phyloP scores from a whole-genome alignment of 2,797 vertebrate genomes.

The Rhinatrema bivittatum region DNA sequence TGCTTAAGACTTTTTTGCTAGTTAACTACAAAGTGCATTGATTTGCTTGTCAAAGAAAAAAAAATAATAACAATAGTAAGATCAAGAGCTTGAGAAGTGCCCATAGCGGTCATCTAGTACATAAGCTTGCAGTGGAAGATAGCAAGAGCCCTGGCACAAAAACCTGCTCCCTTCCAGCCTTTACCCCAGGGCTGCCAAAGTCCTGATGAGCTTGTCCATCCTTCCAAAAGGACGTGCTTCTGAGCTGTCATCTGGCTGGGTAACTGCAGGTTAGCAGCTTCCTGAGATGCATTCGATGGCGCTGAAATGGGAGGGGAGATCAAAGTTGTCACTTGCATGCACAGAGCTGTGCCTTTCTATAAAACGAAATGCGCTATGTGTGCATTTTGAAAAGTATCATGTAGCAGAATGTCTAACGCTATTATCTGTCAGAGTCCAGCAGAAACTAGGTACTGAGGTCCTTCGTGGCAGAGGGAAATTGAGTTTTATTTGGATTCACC shows the following conservation, averaged over 20 bases:
- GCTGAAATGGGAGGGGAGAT: conserved; percentile 27
- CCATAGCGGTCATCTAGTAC: conserved; percentile 49
- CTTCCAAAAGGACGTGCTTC: conserved; percentile 37
- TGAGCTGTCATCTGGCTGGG: conserved; percentile 38
- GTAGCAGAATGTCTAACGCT: conserved; percentile 7
- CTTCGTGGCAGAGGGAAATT: too few species aligned
- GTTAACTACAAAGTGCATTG: conserved; percentile 65
- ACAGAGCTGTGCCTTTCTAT: background rate
- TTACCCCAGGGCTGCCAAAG: conserved; percentile 50
- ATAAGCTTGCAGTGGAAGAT: conserved; percentile 36
- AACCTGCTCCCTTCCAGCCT: conserved; percentile 49
- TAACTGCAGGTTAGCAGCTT: conserved; percentile 41
- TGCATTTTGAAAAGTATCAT: conserved; percentile 20
- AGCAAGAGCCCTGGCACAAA: conserved; percentile 46
- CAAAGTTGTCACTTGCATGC: conserved; percentile 27
- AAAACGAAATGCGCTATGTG: background rate
- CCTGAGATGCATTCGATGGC: conserved; percentile 34
- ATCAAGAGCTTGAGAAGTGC: conserved; percentile 44
- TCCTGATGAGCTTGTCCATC: conserved; percentile 46
- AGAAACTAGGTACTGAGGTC: too few species aligned
- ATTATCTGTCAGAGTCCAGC: conserved; percentile 17
- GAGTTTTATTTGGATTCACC: too few species aligned
- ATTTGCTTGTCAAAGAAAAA: conserved; percentile 42
- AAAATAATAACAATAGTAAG: conserved; percentile 1
- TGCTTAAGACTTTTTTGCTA: conserved; percentile 70